phyloP scores from a whole-genome alignment of 2,888 invertebrate species.

The Leptinotarsa juncta region DNA sequence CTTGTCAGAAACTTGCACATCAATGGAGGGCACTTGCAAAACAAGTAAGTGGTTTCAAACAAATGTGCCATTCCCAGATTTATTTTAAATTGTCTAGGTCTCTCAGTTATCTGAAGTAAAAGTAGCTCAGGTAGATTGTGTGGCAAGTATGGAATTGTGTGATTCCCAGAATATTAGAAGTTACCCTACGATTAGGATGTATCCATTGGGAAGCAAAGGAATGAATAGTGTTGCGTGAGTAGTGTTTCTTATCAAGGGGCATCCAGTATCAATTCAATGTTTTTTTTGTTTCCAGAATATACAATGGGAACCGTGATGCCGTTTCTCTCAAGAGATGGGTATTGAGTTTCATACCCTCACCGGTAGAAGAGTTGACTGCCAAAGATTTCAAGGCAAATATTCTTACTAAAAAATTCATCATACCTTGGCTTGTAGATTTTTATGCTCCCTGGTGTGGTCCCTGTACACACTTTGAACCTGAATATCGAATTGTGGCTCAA shows the following conservation, averaged over 20 bases:
- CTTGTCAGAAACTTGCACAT: slow-evolving; percentile 76
- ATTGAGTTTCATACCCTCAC: slow-evolving; percentile 72
- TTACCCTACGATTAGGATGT: slow-evolving; percentile 78
- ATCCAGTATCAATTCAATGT: not conserved
- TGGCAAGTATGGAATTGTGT: slow-evolving; percentile 70
- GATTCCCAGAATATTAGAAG: slow-evolving; percentile 70
- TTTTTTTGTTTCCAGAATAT: slow-evolving; percentile 64
- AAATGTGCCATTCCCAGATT: slow-evolving; percentile 29
- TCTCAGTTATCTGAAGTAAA: slow-evolving; percentile 67
- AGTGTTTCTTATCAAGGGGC: not conserved
- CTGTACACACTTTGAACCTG: slow-evolving; percentile 76
- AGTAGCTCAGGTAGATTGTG: slow-evolving; percentile 78
- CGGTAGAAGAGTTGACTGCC: slow-evolving; percentile 66
- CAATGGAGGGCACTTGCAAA: slow-evolving; percentile 76
- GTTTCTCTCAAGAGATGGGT: slow-evolving; percentile 74
- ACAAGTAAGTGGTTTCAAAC: slow-evolving; percentile 57
- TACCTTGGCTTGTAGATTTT: slow-evolving; percentile 74
- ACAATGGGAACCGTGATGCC: slow-evolving; percentile 73
- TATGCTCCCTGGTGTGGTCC: slow-evolving; percentile 77
- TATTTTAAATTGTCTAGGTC: slow-evolving; percentile 58
- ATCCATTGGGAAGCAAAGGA: slow-evolving; percentile 70
- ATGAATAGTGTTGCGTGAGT: slow-evolving; percentile 68
- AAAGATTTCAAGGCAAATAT: slow-evolving; percentile 67
- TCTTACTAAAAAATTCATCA: slow-evolving; percentile 62
- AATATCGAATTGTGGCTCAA: slow-evolving; percentile 72